Evolutionary conservation across 2,888 invertebrate species (phyloP), one percentile per base, ranked within the genome.

Genomic region (Elysia crispata): DNA sequence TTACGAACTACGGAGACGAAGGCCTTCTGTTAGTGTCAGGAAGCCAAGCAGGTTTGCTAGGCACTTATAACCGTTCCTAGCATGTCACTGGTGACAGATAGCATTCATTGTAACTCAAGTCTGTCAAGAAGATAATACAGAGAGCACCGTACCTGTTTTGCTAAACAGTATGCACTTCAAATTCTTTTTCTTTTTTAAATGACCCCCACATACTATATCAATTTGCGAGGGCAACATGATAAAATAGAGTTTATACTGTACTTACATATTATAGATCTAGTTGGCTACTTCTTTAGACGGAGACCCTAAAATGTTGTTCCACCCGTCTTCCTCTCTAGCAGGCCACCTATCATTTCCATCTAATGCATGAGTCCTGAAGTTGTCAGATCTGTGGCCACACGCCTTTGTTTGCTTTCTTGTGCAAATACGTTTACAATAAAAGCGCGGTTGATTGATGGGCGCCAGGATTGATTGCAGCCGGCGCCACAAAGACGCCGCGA

Each of bases 371-470:
- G 81, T 85, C 66, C 75, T 75, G 41, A 84, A 84, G 81, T 84
- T 86, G 87, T 87, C 88, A 86, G 83, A 82, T 81, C 81, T 83
- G 64, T 80, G 84, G 87, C 86, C 86, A 83, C 84, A 83, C 86
- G 85, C 86, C 86, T 89, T 89, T 90, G 88, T 89, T 89, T 90
- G 90, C 88, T 83, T 86, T 86, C 86, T 85, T 87, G 87, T 89
- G 86, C 89, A 90, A 90, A 90, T 88, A 89, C 87, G 87, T 87
- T 87, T 85, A 89, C 89, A 89, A 90, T 89, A 88, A 87, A 87
- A 87, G 87, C 87, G 82, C 81, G 82, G 82, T 83, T 89, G 89
- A 90, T 89, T 89, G 90, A 90, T 89, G 88, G 87, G 83, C 83
- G 84, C 82, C 85, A 86, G 86, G 89, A 90, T 89, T 90, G 90